Base-by-base conservation (phyloP, 2,888 invertebrate species). In the Troilus luridus region DNA sequence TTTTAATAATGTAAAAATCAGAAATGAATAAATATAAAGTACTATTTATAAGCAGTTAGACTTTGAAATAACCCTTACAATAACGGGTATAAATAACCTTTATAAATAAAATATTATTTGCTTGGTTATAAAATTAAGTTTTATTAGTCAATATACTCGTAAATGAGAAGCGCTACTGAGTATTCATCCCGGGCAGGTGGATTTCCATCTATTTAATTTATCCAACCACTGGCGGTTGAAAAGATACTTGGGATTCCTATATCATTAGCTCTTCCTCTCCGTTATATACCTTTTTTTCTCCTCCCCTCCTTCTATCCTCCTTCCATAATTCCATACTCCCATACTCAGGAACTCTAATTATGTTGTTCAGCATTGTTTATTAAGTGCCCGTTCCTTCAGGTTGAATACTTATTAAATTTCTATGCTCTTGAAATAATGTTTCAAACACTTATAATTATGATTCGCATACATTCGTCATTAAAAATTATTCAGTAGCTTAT, bases 221-320 rank as follows among this genome's bases (percentile, higher is more conserved):
- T 41, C 14, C 72, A 77, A 7, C 27, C 19, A 1, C 7, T 17
- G 27, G 17, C 72, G 41, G 72, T 0, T 77, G 41, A 77, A 77
- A 41, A 77, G 41, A 77, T 77, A 41, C 27, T 77, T 77, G 27
- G 41, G 19, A 77, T 77, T 77, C 72, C 72, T 17, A 77, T 77
- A 41, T 77, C 72, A 41, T 77, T 77, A 77, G 72, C 72, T 77
- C 7, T 5, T 17, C 41, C 5, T 5, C 17, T 77, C 17, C 72
- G 41, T 77, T 77, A 77, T 67, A 67, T 67, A 24, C 27, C 41
- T 7, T 17, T 27, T 77, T 77, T 77, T 72, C 27, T 27, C 72
- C 27, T 5, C 72, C n/a, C n/a, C n/a, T n/a, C n/a, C 41, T 41
- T 5, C 41, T 41, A 1, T 5, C 41, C 41, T 41, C 41, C 41